phyloP scores from a whole-genome alignment of 2,797 vertebrate genomes.

The Pyrocephalus nanus region DNA sequence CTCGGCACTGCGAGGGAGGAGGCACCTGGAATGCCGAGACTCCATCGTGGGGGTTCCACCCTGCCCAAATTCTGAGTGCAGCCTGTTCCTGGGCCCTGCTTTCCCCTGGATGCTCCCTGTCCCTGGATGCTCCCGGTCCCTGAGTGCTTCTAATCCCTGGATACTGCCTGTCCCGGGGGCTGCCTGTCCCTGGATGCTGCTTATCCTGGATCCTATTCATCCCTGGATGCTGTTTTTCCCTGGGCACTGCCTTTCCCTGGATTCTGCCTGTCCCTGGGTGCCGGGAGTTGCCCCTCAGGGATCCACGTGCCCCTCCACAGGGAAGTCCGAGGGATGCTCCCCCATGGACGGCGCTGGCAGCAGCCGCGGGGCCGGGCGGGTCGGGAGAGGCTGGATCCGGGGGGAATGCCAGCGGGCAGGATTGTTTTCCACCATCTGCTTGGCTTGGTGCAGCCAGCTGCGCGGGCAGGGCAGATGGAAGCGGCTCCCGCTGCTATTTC shows the following conservation, averaged over 20 bases:
- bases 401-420: not conserved
- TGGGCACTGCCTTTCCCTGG: not conserved
- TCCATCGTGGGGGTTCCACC: not conserved
- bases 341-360: not conserved
- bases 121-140: not conserved
- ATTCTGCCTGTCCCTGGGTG: not conserved
- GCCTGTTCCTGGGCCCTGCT: not conserved
- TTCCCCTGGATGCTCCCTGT: not conserved
- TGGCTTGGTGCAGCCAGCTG: not conserved
- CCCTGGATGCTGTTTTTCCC: not conserved
- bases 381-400: not conserved
- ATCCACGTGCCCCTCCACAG: fast-evolving
- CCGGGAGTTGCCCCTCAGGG: too few species aligned
- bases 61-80: not conserved
- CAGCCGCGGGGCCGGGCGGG: not conserved
- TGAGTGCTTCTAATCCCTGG: not conserved
- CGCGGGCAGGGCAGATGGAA: not conserved
- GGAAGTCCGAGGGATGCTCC: not conserved
- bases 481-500: not conserved
- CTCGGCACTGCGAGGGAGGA: fast-evolving
- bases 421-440: not conserved
- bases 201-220: too few species aligned
- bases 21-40: not conserved
- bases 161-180: not conserved
- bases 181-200: not conserved